Conservation (phyloP, 2,113 vertebrate species). For the Anthoscopus minutus region DNA sequence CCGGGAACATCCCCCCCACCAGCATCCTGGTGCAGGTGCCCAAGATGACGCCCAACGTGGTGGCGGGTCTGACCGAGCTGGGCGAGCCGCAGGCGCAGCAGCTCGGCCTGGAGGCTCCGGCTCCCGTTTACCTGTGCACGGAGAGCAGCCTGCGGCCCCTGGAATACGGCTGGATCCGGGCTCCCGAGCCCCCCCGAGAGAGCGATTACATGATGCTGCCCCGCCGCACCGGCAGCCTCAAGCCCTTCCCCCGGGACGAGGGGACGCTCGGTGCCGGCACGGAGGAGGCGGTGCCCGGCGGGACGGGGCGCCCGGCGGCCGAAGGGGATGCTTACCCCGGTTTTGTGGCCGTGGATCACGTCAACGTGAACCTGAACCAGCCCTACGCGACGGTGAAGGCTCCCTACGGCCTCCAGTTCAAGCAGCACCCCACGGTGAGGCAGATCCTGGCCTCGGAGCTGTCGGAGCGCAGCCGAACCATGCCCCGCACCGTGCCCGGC, state of each 20-base stretch:
- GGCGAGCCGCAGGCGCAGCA: constrained; percentile 79
- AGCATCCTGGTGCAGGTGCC: constrained; percentile 87
- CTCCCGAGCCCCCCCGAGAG: constrained; percentile 75
- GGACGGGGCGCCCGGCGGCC: constrained; percentile 73
- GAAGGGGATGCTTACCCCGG: constrained; percentile 86
- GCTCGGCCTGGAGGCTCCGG: constrained; percentile 78
- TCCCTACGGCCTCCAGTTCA: constrained; percentile 88
- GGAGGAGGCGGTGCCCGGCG: constrained; percentile 81
- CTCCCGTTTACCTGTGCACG: constrained; percentile 90
- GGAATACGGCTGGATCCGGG: constrained; percentile 83
- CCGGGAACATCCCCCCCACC: constrained; percentile 90
- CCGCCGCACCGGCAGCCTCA: constrained; percentile 88
- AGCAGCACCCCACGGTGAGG: constrained; percentile 88
- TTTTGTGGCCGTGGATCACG: constrained; percentile 86
- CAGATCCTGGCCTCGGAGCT: constrained; percentile 87
- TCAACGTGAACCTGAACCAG: constrained; percentile 86
- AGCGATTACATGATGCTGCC: constrained; percentile 98
- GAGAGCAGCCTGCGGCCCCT: constrained; percentile 83
- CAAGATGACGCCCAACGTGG: constrained; percentile 72
- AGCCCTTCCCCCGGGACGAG: constrained; percentile 81
- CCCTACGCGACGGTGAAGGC: constrained; percentile 91
- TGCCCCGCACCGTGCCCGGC: constrained; percentile 94
- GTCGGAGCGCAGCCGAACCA: constrained; percentile 91
- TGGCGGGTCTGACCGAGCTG: constrained; percentile 81
- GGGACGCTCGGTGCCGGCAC: constrained; percentile 78